Conservation (phyloP, 1,140 invertebrate species). For the Mya arenaria region DNA sequence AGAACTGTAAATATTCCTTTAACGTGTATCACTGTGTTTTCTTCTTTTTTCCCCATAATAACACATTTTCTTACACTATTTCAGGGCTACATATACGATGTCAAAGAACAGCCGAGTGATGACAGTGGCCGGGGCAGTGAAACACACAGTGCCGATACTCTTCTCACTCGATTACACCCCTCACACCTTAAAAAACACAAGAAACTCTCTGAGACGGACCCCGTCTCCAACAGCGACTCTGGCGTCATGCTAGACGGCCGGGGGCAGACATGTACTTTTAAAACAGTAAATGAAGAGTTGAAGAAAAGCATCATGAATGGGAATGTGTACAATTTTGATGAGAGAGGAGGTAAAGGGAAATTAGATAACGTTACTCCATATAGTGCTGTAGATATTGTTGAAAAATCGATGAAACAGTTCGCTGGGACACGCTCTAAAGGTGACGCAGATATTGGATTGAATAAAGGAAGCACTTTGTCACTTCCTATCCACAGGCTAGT, state of each 20-base stretch:
- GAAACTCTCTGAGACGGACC: conserved; percentile 31
- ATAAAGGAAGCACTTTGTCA: conserved; percentile 48
- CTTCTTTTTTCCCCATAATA: too few species aligned
- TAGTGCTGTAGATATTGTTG: conserved; percentile 50
- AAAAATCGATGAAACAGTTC: conserved; percentile 22
- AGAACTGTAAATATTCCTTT: too few species aligned
- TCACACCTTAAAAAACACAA: conserved; percentile 23
- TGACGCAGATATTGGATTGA: conserved; percentile 6
- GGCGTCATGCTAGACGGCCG: conserved; percentile 33
- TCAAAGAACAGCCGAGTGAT: too few species aligned
- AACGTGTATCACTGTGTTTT: too few species aligned
- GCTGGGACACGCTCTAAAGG: background rate
- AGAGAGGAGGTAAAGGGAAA: background rate
- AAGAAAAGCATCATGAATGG: background rate
- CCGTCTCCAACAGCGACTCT: conserved; percentile 48
- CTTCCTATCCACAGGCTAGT: background rate
- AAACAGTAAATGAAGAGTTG: background rate
- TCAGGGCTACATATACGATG: too few species aligned
- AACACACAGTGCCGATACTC: conserved; percentile 45
- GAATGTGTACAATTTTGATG: conserved; percentile 12
- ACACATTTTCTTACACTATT: too few species aligned
- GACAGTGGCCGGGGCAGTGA: conserved; percentile 52
- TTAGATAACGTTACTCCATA: conserved; percentile 40
- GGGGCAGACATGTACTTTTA: conserved; percentile 28
- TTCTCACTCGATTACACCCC: conserved; percentile 38